phyloP scores from a whole-genome alignment of 2,113 vertebrate species.

The Cryptotis parvus region DNA sequence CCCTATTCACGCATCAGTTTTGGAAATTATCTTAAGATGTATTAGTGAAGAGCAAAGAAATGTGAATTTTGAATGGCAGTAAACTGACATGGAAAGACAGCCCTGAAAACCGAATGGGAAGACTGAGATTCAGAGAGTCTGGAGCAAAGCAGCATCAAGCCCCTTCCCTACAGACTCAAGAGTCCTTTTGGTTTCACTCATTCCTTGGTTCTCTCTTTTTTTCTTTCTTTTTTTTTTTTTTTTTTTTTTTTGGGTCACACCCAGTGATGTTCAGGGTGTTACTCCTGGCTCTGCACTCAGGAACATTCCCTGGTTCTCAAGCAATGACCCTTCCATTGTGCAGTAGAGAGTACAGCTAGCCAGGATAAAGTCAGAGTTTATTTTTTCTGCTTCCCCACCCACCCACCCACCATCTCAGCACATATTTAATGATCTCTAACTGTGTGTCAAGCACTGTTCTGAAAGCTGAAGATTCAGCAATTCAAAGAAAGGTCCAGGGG shows the following conservation, averaged over 20 bases:
- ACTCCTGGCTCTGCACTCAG: no score
- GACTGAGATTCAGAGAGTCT: conserved; percentile 2
- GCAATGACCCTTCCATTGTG: neutral
- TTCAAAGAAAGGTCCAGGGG: neutral
- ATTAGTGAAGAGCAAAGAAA: neutral
- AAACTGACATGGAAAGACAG: conserved; percentile 25
- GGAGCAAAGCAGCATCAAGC: neutral
- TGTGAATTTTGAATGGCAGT: conserved; percentile 35
- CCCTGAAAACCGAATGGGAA: conserved; percentile 29
- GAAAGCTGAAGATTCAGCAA: neutral
- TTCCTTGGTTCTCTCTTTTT: no score
- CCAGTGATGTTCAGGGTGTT: no score
- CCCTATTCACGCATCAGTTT: neutral
- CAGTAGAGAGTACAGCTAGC: neutral
- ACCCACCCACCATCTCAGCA: conserved; percentile 33
- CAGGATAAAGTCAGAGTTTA: neutral
- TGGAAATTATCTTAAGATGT: conserved; percentile 37
- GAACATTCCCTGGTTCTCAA: neutral
- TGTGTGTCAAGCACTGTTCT: conserved; percentile 13
- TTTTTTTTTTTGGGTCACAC: no score
- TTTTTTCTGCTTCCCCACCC: conserved; percentile 37
- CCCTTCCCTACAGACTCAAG: neutral
- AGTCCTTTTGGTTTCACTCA: neutral
- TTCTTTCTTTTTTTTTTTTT: no score
- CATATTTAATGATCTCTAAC: neutral